phyloP scores from a whole-genome alignment of 2,888 invertebrate genomes.

The Archaeoteleia sp. region DNA sequence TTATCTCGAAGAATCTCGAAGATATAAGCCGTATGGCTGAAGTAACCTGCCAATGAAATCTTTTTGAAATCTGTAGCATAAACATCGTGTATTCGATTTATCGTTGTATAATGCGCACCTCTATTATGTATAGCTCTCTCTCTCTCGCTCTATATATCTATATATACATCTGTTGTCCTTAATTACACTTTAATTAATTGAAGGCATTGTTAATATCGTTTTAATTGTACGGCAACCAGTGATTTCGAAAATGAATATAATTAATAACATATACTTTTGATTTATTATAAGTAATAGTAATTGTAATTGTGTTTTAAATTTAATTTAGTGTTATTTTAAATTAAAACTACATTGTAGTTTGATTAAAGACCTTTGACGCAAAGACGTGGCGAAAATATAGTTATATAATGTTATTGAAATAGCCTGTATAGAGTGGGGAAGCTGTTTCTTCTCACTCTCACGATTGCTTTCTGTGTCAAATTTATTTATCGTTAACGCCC shows the following conservation, averaged over 20 bases:
- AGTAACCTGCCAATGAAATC: slow-evolving; percentile 4
- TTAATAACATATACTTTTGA: too few species aligned
- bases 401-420: slow-evolving; percentile 23
- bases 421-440: slow-evolving; percentile 2
- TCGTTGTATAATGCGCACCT: slow-evolving; percentile 17
- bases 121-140: too few species aligned
- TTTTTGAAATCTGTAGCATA: slow-evolving; percentile 8
- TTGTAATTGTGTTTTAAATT: too few species aligned
- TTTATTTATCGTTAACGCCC: slow-evolving; percentile 30
- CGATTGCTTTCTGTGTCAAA: slow-evolving; percentile 26
- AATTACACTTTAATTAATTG: too few species aligned
- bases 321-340: too few species aligned
- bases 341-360: too few species aligned
- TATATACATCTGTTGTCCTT: slow-evolving; percentile 11
- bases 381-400: slow-evolving; percentile 29
- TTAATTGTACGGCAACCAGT: too few species aligned
- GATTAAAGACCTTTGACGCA: slow-evolving; percentile 21
- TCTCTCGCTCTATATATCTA: neutral
- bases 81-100: slow-evolving; percentile 18
- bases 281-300: too few species aligned
- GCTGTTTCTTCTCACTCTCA: slow-evolving; percentile 28
- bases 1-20: slow-evolving; percentile 14
- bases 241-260: too few species aligned
- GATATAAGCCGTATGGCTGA: slow-evolving; percentile 7
- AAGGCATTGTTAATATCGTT: too few species aligned